phyloP scores from a whole-genome alignment of 1,140 invertebrate species.

The Drosophila eugracilis region DNA sequence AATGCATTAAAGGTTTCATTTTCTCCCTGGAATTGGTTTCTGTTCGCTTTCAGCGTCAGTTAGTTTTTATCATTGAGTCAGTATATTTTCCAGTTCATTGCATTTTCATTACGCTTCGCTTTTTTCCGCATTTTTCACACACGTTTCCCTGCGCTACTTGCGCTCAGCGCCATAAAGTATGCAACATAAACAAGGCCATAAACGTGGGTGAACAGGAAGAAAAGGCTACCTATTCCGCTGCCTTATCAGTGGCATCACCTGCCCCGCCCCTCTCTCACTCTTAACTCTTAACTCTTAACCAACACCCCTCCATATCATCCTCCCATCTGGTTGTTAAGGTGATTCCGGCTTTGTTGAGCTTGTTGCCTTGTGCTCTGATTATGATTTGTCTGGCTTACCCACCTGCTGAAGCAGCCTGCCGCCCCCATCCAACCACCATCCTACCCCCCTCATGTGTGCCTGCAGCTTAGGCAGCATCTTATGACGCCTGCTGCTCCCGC shows the following conservation, averaged over 20 bases:
- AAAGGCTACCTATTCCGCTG: conserved; percentile 4
- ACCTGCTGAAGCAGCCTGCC: too few species aligned
- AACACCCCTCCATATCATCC: not conserved
- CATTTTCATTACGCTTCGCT: conserved; percentile 53
- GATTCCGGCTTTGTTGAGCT: conserved; percentile 44
- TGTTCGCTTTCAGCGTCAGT: conserved; percentile 43
- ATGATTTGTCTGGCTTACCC: conserved; percentile 79
- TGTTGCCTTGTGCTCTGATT: conserved; percentile 65
- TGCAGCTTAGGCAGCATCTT: conserved; percentile 66
- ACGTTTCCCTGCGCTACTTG: not conserved
- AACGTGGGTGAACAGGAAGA: conserved; percentile 33
- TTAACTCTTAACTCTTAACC: too few species aligned
- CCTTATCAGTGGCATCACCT: conserved; percentile 45
- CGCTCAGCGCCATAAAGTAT: conserved; percentile 61
- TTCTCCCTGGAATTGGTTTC: conserved; percentile 48
- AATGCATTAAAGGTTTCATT: conserved; percentile 8
- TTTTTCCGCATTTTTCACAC: conserved; percentile 22
- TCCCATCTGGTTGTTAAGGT: conserved; percentile 60
- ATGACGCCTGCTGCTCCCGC: conserved; percentile 43
- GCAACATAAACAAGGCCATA: conserved; percentile 69
- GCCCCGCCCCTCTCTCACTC: too few species aligned
- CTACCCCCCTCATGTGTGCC: not conserved
- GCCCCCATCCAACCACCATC: not conserved
- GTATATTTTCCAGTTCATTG: conserved; percentile 62
- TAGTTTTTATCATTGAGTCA: conserved; percentile 64